Conservation (phyloP, 2,888 invertebrate species). For the Molorchus minor region DNA sequence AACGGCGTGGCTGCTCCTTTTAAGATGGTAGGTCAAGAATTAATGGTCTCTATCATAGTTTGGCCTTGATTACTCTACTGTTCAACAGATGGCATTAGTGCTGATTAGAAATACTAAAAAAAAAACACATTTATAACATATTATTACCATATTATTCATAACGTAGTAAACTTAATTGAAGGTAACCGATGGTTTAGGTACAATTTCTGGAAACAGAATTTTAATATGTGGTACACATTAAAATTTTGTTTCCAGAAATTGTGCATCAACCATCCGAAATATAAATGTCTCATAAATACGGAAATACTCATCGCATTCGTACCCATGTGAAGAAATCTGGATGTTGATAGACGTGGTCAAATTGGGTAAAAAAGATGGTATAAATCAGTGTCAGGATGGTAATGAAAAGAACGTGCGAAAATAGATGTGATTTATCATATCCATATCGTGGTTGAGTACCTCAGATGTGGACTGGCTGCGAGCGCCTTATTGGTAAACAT, state of each 20-base stretch:
- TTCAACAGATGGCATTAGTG: too few relatives aligned
- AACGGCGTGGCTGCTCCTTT: too few relatives aligned
- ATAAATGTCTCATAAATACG: constrained; percentile 23
- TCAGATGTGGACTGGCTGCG: constrained; percentile 47
- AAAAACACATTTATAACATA: too few relatives aligned
- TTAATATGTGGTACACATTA: too few relatives aligned
- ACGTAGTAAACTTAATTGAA: too few relatives aligned
- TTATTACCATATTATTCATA: too few relatives aligned
- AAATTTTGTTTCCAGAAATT: neutral
- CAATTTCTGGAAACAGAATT: too few relatives aligned
- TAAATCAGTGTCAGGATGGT: constrained; percentile 58
- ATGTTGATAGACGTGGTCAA: constrained; percentile 54
- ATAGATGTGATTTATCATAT: constrained; percentile 58
- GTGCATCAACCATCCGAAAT: constrained; percentile 6
- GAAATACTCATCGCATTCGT: constrained; percentile 21
- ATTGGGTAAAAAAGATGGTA: constrained; percentile 57
- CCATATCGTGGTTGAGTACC: constrained; percentile 39
- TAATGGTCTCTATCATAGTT: too few relatives aligned
- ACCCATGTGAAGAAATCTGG: constrained; percentile 34
- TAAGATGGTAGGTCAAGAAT: too few relatives aligned
- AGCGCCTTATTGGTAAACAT: constrained; percentile 53
- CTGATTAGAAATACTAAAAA: too few relatives aligned
- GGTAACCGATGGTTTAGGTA: too few relatives aligned
- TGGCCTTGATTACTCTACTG: too few relatives aligned
- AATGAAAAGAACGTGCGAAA: constrained; percentile 57